Percentiles rank a stretch among this genome's conserved stretches.
Evolutionary conservation across 1,140 invertebrate genomes (phyloP).

Genomic region (Neodiprion fabricii): DNA sequence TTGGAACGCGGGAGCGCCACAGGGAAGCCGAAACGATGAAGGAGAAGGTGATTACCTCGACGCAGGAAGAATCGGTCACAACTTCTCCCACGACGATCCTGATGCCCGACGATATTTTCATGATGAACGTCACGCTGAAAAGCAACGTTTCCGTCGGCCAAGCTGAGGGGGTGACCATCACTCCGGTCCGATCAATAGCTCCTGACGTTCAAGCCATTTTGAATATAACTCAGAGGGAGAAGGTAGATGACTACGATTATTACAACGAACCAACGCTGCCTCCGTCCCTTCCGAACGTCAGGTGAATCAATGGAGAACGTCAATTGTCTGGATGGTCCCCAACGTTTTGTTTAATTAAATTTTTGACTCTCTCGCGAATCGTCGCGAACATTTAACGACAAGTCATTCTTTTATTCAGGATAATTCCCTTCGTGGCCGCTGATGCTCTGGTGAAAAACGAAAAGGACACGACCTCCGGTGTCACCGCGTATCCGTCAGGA

Average conservation of each 20-base stretch:
- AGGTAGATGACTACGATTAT: conserved; percentile 62
- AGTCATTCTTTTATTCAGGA: conserved; percentile 59
- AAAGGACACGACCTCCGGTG: conserved; percentile 40
- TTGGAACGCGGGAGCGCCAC: conserved; percentile 11
- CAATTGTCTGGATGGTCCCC: neutral
- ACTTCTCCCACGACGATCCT: conserved; percentile 41
- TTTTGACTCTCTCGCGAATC: neutral
- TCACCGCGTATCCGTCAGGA: conserved; percentile 47
- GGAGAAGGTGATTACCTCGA: neutral
- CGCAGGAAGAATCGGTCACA: conserved; percentile 34
- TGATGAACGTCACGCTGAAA: conserved; percentile 56
- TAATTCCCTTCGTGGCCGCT: conserved; percentile 81
- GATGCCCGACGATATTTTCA: conserved; percentile 50
- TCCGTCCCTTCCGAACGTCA: conserved; percentile 76
- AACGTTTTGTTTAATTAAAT: neutral
- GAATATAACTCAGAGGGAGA: conserved; percentile 56
- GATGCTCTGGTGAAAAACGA: conserved; percentile 69
- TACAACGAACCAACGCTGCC: conserved; percentile 73
- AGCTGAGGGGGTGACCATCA: conserved; percentile 47
- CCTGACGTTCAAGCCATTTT: conserved; percentile 57
- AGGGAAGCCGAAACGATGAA: conserved; percentile 11
- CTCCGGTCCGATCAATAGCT: conserved; percentile 49
- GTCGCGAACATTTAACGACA: neutral
- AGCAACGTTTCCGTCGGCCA: conserved; percentile 55
- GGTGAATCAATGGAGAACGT: conserved; percentile 47